A percentile compares a stretch with the other conserved stretches of the same genome.
Conservation (phyloP, 2,888 invertebrate species). For the Chrysomela aeneicollis region DNA sequence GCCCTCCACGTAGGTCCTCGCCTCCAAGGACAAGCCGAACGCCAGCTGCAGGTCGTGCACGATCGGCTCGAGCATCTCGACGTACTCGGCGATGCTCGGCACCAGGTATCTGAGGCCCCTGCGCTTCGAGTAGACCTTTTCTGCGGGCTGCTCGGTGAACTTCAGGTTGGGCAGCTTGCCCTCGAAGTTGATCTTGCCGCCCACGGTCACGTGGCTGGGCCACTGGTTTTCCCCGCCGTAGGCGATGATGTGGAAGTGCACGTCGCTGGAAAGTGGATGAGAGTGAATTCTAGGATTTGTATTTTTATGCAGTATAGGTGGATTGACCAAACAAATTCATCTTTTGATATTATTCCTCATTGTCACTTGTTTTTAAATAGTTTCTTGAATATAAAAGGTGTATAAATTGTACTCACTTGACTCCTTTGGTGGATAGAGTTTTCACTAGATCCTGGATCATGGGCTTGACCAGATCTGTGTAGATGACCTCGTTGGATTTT, state of each 20-base stretch:
- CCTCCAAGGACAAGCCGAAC: constrained; percentile 47
- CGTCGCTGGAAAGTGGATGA: constrained; percentile 61
- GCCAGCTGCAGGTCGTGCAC: constrained; percentile 54
- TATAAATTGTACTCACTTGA: constrained; percentile 69
- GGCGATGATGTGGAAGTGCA: constrained; percentile 67
- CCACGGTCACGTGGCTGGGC: constrained; percentile 67
- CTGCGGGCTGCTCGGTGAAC: constrained; percentile 52
- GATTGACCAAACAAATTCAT: too few relatives aligned
- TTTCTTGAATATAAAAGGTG: too few relatives aligned
- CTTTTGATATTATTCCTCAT: too few relatives aligned
- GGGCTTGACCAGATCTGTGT: constrained; percentile 70
- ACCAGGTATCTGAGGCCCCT: too few relatives aligned
- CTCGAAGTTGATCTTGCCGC: constrained; percentile 59
- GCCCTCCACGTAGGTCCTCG: constrained; percentile 70
- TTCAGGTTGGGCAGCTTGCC: constrained; percentile 63
- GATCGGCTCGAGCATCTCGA: constrained; percentile 50
- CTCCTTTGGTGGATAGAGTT: constrained; percentile 69
- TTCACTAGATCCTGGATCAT: constrained; percentile 68
- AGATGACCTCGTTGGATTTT: constrained; percentile 69
- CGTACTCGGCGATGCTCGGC: not conserved
- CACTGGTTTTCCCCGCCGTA: constrained; percentile 66
- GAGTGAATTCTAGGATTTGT: too few relatives aligned
- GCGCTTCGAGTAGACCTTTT: too few relatives aligned
- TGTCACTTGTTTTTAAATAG: too few relatives aligned
- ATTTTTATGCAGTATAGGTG: too few relatives aligned